A percentile compares a stretch with the other conserved stretches of the same genome.
Conservation (phyloP, 2,888 invertebrate species). For the Hydraecia micacea region DNA sequence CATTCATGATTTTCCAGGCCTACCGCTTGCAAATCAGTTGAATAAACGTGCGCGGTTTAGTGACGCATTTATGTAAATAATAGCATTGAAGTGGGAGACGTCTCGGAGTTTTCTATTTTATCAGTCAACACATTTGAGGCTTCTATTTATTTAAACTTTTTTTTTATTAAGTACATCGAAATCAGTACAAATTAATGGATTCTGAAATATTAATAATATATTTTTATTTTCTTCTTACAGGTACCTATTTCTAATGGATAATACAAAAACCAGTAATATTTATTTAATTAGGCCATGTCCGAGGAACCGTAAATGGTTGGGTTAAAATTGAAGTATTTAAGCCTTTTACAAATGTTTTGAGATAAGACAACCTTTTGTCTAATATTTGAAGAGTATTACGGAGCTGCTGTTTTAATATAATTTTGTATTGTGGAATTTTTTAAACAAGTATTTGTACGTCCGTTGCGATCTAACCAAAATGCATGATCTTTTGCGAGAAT, state of each 20-base stretch:
- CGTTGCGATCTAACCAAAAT: background rate
- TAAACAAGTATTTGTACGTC: background rate
- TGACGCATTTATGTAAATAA: background rate
- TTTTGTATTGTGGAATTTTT: background rate
- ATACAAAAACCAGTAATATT: constrained; percentile 21
- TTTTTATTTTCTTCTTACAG: background rate
- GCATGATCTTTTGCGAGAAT: background rate
- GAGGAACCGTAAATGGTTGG: constrained; percentile 16
- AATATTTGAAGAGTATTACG: constrained; percentile 17
- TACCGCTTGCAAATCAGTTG: background rate
- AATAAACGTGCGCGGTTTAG: background rate
- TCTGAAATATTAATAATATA: constrained; percentile 2
- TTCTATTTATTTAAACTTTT: background rate
- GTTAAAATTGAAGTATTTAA: constrained; percentile 30
- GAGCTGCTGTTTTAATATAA: constrained; percentile 1
- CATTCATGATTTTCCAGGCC: background rate
- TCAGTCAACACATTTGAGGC: background rate
- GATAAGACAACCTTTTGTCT: constrained; percentile 29
- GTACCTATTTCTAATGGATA: background rate
- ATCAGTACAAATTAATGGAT: background rate
- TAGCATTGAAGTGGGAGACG: background rate
- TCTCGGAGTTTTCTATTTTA: background rate
- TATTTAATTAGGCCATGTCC: constrained; percentile 19
- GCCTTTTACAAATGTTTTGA: constrained; percentile 28
- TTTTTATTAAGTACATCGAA: constrained; percentile 8